Percentiles rank a stretch among this genome's conserved stretches.
Evolutionary conservation across 2,113 vertebrate genomes (phyloP).

Genomic region (Illadopsis cleaveri): DNA sequence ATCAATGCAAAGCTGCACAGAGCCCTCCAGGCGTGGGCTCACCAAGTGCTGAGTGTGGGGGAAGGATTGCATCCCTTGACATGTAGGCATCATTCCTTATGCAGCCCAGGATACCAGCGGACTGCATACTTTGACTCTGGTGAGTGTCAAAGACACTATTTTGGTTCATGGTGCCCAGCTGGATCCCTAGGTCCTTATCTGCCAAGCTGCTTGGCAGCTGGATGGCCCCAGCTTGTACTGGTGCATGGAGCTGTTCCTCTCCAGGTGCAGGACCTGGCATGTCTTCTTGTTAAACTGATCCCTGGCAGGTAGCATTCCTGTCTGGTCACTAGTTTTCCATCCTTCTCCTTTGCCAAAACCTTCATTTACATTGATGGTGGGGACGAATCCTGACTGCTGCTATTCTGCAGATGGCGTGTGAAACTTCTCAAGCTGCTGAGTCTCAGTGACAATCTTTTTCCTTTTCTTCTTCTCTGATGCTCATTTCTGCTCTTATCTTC

Average conservation of each 20-base stretch:
- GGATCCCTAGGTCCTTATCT: neutral
- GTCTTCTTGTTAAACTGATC: neutral
- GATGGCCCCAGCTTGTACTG: neutral
- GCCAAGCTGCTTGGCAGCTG: neutral
- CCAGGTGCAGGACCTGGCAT: neutral
- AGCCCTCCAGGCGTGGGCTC: neutral
- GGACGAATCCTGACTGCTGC: fast-evolving
- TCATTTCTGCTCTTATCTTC: neutral
- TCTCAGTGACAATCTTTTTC: neutral
- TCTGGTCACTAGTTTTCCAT: neutral
- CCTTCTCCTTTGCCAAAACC: neutral
- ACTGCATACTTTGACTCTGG: neutral
- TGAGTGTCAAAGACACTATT: neutral
- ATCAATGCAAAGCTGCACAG: neutral
- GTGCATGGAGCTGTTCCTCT: neutral
- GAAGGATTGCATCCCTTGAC: neutral
- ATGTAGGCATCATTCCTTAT: neutral
- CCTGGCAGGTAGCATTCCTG: neutral
- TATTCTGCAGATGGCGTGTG: neutral
- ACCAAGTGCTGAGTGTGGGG: neutral
- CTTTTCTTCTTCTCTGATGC: neutral
- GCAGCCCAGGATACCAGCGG: neutral
- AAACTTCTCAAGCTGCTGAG: neutral
- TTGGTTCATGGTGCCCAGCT: neutral
- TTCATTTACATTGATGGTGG: neutral